Evolutionary conservation across 37 sponge, comb jelly and placozoan genomes (phyloP).

Genomic region (Chondrilla cf. caribensis): DNA sequence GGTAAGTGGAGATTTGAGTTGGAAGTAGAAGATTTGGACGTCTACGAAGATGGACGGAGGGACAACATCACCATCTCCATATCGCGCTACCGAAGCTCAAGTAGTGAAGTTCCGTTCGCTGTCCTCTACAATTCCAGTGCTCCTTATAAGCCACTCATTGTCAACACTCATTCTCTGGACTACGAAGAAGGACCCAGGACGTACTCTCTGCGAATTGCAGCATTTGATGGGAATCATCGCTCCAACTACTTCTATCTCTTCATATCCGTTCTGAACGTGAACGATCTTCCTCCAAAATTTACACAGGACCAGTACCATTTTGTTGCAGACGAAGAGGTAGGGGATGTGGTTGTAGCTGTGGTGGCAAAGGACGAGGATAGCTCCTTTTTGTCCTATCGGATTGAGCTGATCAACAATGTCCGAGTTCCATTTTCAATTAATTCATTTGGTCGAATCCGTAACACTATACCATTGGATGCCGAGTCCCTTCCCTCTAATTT

Average conservation of each 20-base stretch:
- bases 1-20: not conserved
- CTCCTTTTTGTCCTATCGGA: not conserved
- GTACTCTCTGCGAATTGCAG: slow-evolving; percentile 33
- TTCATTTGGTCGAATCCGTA: not conserved
- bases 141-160: not conserved
- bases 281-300: slow-evolving; percentile 42
- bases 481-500: not conserved
- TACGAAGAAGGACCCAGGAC: slow-evolving; percentile 43
- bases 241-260: slow-evolving; percentile 9
- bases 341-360: not conserved
- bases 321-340: not conserved
- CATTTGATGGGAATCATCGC: slow-evolving; percentile 37
- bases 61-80: not conserved
- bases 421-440: not conserved
- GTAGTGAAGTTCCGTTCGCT: not conserved
- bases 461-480: not conserved
- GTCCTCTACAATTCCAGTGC: not conserved
- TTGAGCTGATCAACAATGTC: not conserved
- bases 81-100: not conserved
- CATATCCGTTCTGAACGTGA: slow-evolving; percentile 25
- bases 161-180: slow-evolving; percentile 39
- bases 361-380: not conserved
- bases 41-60: not conserved
- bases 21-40: not conserved
- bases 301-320: slow-evolving; percentile 19